Percentiles rank a stretch among this genome's conserved stretches.
These are phyloP conservation scores for Australoheros facetus DNA, from an alignment of 2,797 vertebrate species.

Conservation along the genomic window DNA sequence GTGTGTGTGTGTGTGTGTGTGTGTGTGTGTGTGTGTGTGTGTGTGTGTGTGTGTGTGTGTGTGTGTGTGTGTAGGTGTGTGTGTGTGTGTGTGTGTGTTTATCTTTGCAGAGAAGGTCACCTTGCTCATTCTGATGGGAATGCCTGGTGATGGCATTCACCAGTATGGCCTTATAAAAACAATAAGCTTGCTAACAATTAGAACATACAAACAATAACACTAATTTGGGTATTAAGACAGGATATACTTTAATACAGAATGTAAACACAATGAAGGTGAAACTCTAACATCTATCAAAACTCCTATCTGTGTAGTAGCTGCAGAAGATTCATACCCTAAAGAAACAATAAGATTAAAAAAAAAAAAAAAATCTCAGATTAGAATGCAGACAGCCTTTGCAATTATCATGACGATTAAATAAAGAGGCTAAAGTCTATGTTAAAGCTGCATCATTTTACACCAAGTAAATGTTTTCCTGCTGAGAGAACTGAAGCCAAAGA, in stretches of 20 bases:
- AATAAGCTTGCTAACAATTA: neutral
- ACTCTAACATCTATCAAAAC: neutral
- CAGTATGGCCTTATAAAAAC: neutral
- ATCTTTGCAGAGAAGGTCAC: slow-evolving; percentile 42
- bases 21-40: neutral
- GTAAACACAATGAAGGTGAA: neutral
- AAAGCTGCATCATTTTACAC: neutral
- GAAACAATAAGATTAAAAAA: neutral
- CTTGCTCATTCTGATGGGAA: slow-evolving; percentile 21
- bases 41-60: neutral
- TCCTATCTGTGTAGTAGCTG: neutral
- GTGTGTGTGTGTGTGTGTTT: neutral
- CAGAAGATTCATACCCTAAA: neutral
- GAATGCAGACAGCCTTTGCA: neutral
- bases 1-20: neutral
- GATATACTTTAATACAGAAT: neutral
- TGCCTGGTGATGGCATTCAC: slow-evolving; percentile 7
- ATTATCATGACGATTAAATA: neutral
- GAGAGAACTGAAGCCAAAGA: slow-evolving; percentile 5
- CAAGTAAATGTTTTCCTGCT: slow-evolving; percentile 12
- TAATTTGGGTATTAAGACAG: neutral
- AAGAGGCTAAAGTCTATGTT: neutral
- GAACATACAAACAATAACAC: neutral
- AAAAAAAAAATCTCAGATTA: too few relatives aligned
- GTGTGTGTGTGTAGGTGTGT: neutral